Percentiles rank a stretch among this genome's conserved stretches.
These are phyloP conservation scores for Ypsolopha scabrella DNA, from an alignment of 2,888 invertebrate genomes.

Conservation along the genomic window DNA sequence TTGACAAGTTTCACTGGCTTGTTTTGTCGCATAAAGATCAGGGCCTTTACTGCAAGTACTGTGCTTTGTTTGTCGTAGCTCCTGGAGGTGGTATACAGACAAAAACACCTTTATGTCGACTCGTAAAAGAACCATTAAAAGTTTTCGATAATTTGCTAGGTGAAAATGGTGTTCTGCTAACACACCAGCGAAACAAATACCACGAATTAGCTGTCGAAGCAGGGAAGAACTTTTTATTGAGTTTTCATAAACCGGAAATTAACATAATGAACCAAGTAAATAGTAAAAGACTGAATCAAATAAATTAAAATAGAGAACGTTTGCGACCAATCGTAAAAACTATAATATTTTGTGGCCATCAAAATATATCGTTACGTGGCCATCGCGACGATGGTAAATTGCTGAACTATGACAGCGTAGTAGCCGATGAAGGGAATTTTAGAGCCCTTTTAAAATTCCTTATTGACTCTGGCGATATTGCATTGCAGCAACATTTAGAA, in stretches of 20 bases:
- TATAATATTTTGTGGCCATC: constrained; percentile 8
- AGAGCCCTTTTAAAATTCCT: constrained; percentile 10
- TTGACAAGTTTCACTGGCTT: constrained; percentile 12
- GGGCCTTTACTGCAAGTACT: constrained; percentile 12
- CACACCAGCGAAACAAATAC: constrained; percentile 7
- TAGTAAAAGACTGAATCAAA: constrained; percentile 5
- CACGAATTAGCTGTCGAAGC: too few relatives aligned
- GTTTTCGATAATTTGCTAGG: constrained; percentile 5
- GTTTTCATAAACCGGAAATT: constrained; percentile 8
- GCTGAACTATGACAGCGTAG: constrained; percentile 8
- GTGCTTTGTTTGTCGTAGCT: constrained; percentile 7
- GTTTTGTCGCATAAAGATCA: constrained; percentile 11
- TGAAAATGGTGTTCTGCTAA: constrained; percentile 6
- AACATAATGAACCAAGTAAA: constrained; percentile 8
- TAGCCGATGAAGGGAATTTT: constrained; percentile 9
- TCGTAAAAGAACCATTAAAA: constrained; percentile 10
- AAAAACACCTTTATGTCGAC: too few relatives aligned
- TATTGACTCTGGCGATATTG: constrained; percentile 10
- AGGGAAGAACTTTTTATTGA: constrained; percentile 8
- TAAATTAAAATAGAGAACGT: constrained; percentile 3
- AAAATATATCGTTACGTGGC: constrained; percentile 11
- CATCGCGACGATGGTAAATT: constrained; percentile 11
- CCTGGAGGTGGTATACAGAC: too few relatives aligned
- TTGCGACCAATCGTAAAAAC: not conserved
- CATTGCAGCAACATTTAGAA: constrained; percentile 10